phyloP scores from a whole-genome alignment of 2,113 vertebrate genomes.

The Scomber scombrus region DNA sequence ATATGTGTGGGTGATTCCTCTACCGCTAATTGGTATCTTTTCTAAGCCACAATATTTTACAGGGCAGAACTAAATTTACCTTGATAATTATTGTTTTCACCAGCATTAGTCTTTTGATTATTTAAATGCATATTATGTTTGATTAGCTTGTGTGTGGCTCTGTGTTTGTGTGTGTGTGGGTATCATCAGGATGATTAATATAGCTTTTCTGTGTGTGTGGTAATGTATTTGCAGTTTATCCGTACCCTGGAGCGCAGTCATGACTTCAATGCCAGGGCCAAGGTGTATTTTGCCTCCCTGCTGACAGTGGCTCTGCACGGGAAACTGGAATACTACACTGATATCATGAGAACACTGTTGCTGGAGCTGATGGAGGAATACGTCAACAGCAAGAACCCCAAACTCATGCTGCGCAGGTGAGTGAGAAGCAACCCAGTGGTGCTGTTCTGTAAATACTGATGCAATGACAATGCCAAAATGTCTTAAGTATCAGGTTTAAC shows the following conservation, averaged over 20 bases:
- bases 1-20: constrained; percentile 61
- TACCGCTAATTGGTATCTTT: constrained; percentile 62
- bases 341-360: constrained; percentile 96
- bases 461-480: not conserved
- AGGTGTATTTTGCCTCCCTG: constrained; percentile 96
- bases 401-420: constrained; percentile 97
- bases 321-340: constrained; percentile 97
- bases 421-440: constrained; percentile 10
- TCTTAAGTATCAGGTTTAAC: not conserved
- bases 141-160: constrained; percentile 30
- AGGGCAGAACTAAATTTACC: constrained; percentile 59
- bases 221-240: constrained; percentile 89
- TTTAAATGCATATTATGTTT: constrained; percentile 38
- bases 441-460: not conserved
- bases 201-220: constrained; percentile 23
- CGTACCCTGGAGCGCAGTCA: constrained; percentile 93
- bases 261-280: constrained; percentile 95
- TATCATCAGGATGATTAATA: constrained; percentile 42
- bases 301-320: constrained; percentile 97
- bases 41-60: constrained; percentile 40
- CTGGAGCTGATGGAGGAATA: constrained; percentile 97
- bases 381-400: constrained; percentile 96
- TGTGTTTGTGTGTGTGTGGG: not conserved
- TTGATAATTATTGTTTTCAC: constrained; percentile 59
- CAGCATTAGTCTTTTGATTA: constrained; percentile 45